Percentiles rank a stretch among this genome's conserved stretches.
These are phyloP conservation scores for Meda fulgida DNA, from an alignment of 2,797 vertebrate species.

Conservation along the genomic window DNA sequence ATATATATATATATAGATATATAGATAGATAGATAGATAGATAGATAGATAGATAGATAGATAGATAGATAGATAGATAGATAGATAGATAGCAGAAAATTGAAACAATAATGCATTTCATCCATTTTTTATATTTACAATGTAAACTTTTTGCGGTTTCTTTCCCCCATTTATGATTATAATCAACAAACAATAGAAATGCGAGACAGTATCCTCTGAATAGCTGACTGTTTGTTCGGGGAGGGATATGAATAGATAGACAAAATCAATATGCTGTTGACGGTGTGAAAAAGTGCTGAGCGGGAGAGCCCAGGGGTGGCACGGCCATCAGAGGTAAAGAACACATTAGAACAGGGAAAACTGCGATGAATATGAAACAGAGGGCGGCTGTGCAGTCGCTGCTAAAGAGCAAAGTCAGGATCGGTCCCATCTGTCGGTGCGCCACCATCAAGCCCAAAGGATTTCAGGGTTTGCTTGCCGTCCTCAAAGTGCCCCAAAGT, in stretches of 20 bases:
- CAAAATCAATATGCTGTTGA: constrained; percentile 50
- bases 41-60: too few relatives aligned
- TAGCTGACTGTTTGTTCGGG: constrained; percentile 38
- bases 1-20: too few relatives aligned
- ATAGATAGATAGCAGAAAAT: background rate
- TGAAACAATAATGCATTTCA: background rate
- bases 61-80: too few relatives aligned
- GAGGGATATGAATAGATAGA: constrained; percentile 28
- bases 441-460: constrained; percentile 24
- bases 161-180: background rate
- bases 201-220: constrained; percentile 39
- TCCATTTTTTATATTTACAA: background rate
- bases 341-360: constrained; percentile 6
- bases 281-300: constrained; percentile 49
- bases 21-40: too few relatives aligned
- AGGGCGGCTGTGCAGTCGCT: constrained; percentile 17
- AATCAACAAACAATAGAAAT: constrained; percentile 48
- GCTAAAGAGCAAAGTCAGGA: constrained; percentile 44
- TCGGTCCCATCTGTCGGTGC: constrained; percentile 42
- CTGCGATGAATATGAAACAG: constrained; percentile 42
- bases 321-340: background rate
- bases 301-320: constrained; percentile 41
- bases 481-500: constrained; percentile 11
- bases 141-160: background rate
- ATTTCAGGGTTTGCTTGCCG: constrained; percentile 1